Evolutionary conservation across 2,797 vertebrate genomes (phyloP).

Genomic region (Esox lucius): DNA sequence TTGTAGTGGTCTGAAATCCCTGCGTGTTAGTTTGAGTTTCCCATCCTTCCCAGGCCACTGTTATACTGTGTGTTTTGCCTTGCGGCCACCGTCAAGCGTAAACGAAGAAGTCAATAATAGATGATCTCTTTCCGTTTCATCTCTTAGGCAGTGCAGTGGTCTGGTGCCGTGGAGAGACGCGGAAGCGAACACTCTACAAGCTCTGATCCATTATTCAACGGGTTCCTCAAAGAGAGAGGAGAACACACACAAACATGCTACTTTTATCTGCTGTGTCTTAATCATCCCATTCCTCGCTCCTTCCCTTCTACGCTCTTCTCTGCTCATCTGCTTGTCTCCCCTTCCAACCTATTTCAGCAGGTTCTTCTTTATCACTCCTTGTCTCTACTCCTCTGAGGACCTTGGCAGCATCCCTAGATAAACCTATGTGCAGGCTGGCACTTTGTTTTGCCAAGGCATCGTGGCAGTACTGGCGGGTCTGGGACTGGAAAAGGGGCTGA

Average conservation of each 20-base stretch:
- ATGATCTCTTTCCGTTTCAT: slow-evolving; percentile 57
- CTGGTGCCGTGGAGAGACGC: slow-evolving; percentile 53
- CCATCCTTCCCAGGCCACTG: slow-evolving; percentile 11
- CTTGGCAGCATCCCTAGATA: slow-evolving; percentile 37
- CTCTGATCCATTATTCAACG: slow-evolving; percentile 73
- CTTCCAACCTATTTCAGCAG: slow-evolving; percentile 19
- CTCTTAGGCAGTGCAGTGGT: slow-evolving; percentile 40
- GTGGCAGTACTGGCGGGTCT: slow-evolving; percentile 16
- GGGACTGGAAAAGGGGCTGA: neutral
- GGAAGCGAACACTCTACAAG: slow-evolving; percentile 56
- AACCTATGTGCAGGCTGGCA: slow-evolving; percentile 21
- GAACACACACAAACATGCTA: slow-evolving; percentile 37
- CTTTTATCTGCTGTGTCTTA: slow-evolving; percentile 47
- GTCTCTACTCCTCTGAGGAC: slow-evolving; percentile 9
- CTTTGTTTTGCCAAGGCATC: slow-evolving; percentile 50
- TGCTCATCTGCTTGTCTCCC: slow-evolving; percentile 11
- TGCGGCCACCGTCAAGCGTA: slow-evolving; percentile 37
- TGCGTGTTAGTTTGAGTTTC: slow-evolving; percentile 29
- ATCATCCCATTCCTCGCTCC: slow-evolving; percentile 14
- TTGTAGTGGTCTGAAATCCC: slow-evolving; percentile 16
- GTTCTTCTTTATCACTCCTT: neutral
- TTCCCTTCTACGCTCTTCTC: slow-evolving; percentile 20
- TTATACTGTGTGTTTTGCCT: slow-evolving; percentile 8
- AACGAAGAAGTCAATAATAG: slow-evolving; percentile 68
- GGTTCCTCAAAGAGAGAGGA: slow-evolving; percentile 47